Evolutionary conservation across 2,797 vertebrate species (phyloP).

Genomic region (Phataginus tricuspis): DNA sequence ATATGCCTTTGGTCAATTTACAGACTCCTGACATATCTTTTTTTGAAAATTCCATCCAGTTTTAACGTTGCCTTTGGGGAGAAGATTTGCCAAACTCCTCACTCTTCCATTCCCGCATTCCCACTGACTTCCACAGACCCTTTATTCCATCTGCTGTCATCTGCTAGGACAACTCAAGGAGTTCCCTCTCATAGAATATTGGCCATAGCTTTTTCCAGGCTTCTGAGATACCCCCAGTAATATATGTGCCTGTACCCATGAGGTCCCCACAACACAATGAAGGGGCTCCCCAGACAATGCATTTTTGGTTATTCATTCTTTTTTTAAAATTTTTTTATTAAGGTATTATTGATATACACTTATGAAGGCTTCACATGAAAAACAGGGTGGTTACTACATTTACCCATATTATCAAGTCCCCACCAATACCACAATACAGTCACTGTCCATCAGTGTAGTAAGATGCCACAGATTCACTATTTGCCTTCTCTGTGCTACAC

Average conservation of each 20-base stretch:
- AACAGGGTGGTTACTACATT: too few relatives aligned
- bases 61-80: background rate
- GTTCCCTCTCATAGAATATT: background rate
- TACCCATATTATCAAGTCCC: too few relatives aligned
- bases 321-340: too few relatives aligned
- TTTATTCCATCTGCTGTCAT: background rate
- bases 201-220: background rate
- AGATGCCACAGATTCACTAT: too few relatives aligned
- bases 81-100: background rate
- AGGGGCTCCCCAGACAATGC: background rate
- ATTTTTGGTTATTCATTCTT: too few relatives aligned
- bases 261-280: background rate
- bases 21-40: background rate
- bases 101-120: background rate
- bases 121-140: background rate
- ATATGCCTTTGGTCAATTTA: background rate
- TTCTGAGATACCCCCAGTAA: background rate
- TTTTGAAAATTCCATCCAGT: background rate
- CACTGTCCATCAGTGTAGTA: too few relatives aligned
- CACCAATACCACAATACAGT: too few relatives aligned
- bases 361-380: too few relatives aligned
- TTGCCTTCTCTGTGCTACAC: too few relatives aligned
- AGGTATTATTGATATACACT: too few relatives aligned
- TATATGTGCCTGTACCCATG: background rate
- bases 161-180: background rate